Conservation (phyloP, 1,140 invertebrate species). For the Cydia pomonella region DNA sequence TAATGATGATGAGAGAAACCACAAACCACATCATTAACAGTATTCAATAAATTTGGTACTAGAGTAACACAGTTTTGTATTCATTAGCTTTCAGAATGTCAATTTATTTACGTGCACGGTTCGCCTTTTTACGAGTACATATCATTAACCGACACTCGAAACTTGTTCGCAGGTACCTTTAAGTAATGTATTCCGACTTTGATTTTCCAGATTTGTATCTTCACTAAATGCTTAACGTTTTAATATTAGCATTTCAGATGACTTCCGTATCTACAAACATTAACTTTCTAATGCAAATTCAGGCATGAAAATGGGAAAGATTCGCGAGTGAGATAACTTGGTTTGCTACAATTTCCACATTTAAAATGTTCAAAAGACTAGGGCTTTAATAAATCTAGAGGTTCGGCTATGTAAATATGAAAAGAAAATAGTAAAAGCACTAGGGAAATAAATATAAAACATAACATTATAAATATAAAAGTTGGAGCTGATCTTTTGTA, state of each 20-base stretch:
- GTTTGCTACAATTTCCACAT: conserved; percentile 22
- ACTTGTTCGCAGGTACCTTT: not conserved
- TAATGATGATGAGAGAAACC: too few relatives aligned
- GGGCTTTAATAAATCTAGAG: not conserved
- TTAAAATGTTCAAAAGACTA: conserved; percentile 1
- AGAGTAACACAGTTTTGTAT: too few relatives aligned
- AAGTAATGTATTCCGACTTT: not conserved
- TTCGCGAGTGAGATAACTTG: conserved; percentile 27
- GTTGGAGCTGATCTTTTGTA: too few relatives aligned
- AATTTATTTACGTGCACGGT: too few relatives aligned
- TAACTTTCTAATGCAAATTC: conserved; percentile 33
- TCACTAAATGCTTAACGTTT: conserved; percentile 29
- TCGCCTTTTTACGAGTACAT: not conserved
- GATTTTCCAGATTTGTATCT: conserved; percentile 17
- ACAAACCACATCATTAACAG: too few relatives aligned
- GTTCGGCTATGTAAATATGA: not conserved
- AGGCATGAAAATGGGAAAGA: conserved; percentile 30
- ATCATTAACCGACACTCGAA: not conserved
- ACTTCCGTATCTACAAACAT: conserved; percentile 29
- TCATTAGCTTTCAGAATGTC: too few relatives aligned
- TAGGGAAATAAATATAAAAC: too few relatives aligned
- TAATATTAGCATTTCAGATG: conserved; percentile 32
- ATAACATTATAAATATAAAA: too few relatives aligned
- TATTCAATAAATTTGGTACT: too few relatives aligned
- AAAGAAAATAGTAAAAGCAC: too few relatives aligned